phyloP scores from a whole-genome alignment of 2,888 invertebrate genomes.

The Andrena haemorrhoa region DNA sequence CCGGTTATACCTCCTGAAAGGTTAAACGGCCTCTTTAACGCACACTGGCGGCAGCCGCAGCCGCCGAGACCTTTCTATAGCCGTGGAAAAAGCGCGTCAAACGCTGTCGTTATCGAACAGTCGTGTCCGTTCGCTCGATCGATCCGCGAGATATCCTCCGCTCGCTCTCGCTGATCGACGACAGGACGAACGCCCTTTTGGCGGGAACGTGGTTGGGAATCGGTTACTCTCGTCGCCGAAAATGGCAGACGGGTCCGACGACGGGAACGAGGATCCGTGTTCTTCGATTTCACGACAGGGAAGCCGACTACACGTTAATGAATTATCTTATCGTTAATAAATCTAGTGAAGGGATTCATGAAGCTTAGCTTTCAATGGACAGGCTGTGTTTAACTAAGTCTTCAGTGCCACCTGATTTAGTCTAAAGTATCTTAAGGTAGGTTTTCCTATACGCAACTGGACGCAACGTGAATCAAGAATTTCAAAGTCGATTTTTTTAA shows the following conservation, averaged over 20 bases:
- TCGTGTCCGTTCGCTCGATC: conserved; percentile 64
- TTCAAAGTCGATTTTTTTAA: too few species aligned
- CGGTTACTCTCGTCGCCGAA: background rate
- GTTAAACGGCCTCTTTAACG: conserved; percentile 80
- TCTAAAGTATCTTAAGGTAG: too few species aligned
- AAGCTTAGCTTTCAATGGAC: too few species aligned
- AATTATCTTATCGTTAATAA: too few species aligned
- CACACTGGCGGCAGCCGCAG: conserved; percentile 67
- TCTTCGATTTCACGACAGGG: background rate
- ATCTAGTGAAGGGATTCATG: too few species aligned
- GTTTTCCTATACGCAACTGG: too few species aligned
- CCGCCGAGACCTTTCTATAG: conserved; percentile 72
- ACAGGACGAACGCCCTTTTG: conserved; percentile 36
- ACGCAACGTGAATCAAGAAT: too few species aligned
- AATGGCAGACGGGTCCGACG: background rate
- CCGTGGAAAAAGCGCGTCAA: conserved; percentile 71
- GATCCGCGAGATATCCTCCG: conserved; percentile 63
- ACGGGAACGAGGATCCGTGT: background rate
- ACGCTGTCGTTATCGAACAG: conserved; percentile 69
- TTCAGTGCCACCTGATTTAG: too few species aligned
- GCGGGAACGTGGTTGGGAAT: background rate
- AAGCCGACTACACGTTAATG: background rate
- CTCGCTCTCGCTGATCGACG: conserved; percentile 41
- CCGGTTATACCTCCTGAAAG: conserved; percentile 75
- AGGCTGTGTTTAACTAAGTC: too few species aligned